Conservation (phyloP, 2,113 vertebrate genomes). For the Crotalus tigris region DNA sequence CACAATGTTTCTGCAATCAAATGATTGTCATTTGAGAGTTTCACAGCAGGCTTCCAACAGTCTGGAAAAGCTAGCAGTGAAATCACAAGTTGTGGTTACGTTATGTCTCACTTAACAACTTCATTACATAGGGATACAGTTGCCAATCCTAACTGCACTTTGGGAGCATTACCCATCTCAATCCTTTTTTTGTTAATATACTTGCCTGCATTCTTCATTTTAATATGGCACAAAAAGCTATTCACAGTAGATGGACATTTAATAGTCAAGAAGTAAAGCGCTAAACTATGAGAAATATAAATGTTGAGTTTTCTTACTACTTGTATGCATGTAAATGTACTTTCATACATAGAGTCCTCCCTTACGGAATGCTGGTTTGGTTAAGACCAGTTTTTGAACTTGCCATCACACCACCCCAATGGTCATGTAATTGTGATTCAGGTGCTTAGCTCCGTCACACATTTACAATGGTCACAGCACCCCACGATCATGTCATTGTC, state of each 20-base stretch:
- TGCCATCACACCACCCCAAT: not conserved
- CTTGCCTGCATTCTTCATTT: not conserved
- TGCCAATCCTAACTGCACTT: not conserved
- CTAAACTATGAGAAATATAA: not conserved
- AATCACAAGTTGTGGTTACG: not conserved
- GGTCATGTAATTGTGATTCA: not conserved
- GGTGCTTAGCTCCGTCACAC: not conserved
- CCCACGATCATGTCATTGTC: not conserved
- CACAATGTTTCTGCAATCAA: not conserved
- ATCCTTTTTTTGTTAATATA: not conserved
- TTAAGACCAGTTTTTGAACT: not conserved
- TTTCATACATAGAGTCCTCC: not conserved
- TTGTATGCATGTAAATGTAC: not conserved
- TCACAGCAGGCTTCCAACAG: not conserved
- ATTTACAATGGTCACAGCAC: not conserved
- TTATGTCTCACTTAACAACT: not conserved
- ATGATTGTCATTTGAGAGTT: not conserved
- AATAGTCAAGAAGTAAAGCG: not conserved
- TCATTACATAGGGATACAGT: not conserved
- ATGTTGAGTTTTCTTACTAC: not conserved
- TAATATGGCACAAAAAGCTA: not conserved
- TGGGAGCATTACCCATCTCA: not conserved
- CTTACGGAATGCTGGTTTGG: not conserved
- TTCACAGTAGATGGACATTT: not conserved
- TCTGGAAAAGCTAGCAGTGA: not conserved